Evolutionary conservation across 2,797 vertebrate species (phyloP), one percentile per base, ranked within the genome.

Genomic region (Pseudomugil tenellus): DNA sequence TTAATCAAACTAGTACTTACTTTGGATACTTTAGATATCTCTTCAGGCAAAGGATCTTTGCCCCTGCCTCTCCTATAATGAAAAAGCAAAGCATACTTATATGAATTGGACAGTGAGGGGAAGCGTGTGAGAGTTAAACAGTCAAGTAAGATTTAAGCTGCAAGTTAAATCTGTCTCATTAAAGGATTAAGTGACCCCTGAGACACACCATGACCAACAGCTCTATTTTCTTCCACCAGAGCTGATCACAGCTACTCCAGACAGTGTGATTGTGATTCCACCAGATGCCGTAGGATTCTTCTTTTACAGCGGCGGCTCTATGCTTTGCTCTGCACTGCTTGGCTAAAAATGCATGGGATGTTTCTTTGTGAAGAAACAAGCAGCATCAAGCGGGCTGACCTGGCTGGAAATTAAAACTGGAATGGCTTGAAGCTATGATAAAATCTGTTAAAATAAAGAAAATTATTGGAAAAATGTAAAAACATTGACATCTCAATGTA

Each of bases 141-240:
- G 59, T 73, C 62, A 56, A 48, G 43, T 66, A 26, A 65, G 59
- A 65, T 51, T 21, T 39, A 13, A 39, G 14, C 17, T 5, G 0
- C 63, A 35, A 67, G 31, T 77, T 72, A 58, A 57, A 63, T 61
- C n/a, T 43, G 46, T 14, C 26, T 59, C 35, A 59, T 72, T 78
- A 52, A 52, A 61, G 49, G 29, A 59, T 57, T 28, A 46, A 17
- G 25, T 43, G 55, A 25, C 55, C 21, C 55, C 34, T 16, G 21
- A 35, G 31, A 57, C 35, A 57, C 21, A 37, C 32, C n/a, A 6
- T 31, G 31, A 31, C 21, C 31, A 13, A 37, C 31, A 23, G n/a
- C 32, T 35, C n/a, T 37, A 21, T 46, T 46, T n/a, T 17, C 41
- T n/a, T 46, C 8, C 41, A 46, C 41, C 41, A 17, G 35, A 39